A percentile compares a stretch with the other conserved stretches of the same genome.
Evolutionary conservation across 2,888 invertebrate genomes (phyloP).

Genomic region (Bimastos eiseni): DNA sequence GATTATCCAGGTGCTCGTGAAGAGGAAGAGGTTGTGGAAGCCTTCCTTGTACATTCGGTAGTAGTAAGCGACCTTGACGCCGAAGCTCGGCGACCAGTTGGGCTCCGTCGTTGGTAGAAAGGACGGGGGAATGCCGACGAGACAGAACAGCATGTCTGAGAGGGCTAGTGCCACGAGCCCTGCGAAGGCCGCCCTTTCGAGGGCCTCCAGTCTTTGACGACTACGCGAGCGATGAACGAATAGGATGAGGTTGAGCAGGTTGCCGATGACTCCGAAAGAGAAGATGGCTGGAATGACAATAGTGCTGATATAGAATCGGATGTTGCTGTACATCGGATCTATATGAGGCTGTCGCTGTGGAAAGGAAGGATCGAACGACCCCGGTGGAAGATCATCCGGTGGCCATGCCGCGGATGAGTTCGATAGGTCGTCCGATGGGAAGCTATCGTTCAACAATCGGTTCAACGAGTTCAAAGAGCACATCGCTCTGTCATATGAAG

Average conservation of each 20-base stretch:
- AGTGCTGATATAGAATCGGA: conserved; percentile 7
- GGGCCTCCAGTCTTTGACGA: conserved; percentile 22
- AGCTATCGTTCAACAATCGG: neutral
- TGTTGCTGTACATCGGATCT: neutral
- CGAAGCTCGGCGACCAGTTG: neutral
- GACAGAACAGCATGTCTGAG: conserved; percentile 39
- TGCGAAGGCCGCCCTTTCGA: conserved; percentile 39
- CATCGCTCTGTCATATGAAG: neutral
- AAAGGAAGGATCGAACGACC: neutral
- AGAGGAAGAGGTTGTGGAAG: conserved; percentile 30
- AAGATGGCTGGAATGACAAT: conserved; percentile 25
- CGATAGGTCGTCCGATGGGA: neutral
- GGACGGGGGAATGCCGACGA: conserved; percentile 30
- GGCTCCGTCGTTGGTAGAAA: neutral
- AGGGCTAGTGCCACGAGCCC: conserved; percentile 40
- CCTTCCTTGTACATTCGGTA: conserved; percentile 18
- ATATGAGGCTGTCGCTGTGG: too few relatives aligned
- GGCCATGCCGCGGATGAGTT: neutral
- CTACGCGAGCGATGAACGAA: conserved; percentile 23
- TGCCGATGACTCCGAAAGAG: conserved; percentile 29
- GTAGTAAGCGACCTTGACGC: conserved; percentile 21
- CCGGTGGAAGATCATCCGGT: neutral
- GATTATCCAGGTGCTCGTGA: conserved; percentile 35
- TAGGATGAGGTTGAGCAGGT: conserved; percentile 28
- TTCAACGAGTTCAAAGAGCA: neutral